Evolutionary conservation across 2,797 vertebrate genomes (phyloP).

Genomic region (Hapalemur alaotrensis): DNA sequence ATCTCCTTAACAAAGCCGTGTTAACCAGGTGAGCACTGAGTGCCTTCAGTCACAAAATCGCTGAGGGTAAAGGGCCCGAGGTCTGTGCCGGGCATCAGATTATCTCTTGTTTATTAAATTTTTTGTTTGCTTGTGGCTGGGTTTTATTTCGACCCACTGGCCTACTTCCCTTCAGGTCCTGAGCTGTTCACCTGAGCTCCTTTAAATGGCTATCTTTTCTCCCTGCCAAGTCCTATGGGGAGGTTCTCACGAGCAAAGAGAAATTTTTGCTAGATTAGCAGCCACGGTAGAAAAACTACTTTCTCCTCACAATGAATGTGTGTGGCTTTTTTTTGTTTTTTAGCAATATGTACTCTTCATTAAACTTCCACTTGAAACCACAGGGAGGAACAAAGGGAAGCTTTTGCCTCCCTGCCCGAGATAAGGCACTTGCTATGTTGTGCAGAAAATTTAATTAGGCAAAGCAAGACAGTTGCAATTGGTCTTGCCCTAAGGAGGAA

Average conservation of each 20-base stretch:
- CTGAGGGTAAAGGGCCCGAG: neutral
- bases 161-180: conserved; percentile 48
- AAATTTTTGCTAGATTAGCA: neutral
- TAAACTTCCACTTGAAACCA: neutral
- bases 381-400: conserved; percentile 9
- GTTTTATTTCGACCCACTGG: conserved; percentile 49
- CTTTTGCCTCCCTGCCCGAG: neutral
- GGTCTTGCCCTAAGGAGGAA: conserved; percentile 41
- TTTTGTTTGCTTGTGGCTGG: neutral
- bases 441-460: conserved; percentile 73
- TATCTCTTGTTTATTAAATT: neutral
- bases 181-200: neutral
- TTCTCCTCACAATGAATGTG: neutral
- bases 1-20: neutral
- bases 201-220: neutral
- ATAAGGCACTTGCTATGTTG: conserved; percentile 45
- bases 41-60: accelerated
- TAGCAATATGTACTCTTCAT: neutral
- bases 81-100: neutral
- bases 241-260: neutral
- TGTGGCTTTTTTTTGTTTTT: neutral
- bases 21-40: neutral
- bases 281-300: neutral
- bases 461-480: conserved; percentile 36
- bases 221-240: neutral